A percentile compares a stretch with the other conserved stretches of the same genome.
Conservation (phyloP, 2,797 vertebrate species). For the Gobio occitaniae region DNA sequence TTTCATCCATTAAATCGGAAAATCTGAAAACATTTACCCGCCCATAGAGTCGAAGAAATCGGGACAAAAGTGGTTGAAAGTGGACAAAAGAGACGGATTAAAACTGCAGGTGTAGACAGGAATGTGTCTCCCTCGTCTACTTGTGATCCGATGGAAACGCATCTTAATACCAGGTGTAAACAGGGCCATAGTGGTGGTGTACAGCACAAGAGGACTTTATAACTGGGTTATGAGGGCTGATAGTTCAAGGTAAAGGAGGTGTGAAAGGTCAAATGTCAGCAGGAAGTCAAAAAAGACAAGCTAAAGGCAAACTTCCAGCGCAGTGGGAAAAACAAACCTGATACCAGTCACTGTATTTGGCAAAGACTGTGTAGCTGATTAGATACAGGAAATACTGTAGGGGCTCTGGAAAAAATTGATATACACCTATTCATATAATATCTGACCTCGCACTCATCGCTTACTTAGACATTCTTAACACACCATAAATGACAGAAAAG, state of each 20-base stretch:
- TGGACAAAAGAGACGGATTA: too few species aligned
- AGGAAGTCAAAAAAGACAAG: not conserved
- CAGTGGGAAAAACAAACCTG: conserved; percentile 13
- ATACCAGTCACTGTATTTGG: conserved; percentile 16
- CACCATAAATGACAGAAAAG: conserved; percentile 46
- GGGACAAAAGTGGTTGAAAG: too few species aligned
- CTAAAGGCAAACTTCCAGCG: not conserved
- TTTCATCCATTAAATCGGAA: too few species aligned
- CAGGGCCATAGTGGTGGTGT: not conserved
- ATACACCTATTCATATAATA: not conserved
- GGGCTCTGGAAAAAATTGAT: not conserved
- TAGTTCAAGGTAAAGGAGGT: not conserved
- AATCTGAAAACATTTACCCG: too few species aligned
- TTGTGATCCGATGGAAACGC: not conserved
- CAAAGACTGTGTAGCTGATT: not conserved
- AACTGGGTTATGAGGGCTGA: not conserved
- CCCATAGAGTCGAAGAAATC: too few species aligned
- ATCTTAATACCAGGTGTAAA: not conserved
- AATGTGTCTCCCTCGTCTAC: not conserved
- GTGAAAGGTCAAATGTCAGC: conserved; percentile 18
- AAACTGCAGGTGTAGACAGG: too few species aligned
- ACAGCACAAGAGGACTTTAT: not conserved
- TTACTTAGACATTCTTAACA: conserved; percentile 31
- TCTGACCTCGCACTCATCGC: conserved; percentile 28
- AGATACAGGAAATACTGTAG: not conserved